Evolutionary conservation across 2,113 vertebrate species (phyloP).

Genomic region (Pogona vitticeps): DNA sequence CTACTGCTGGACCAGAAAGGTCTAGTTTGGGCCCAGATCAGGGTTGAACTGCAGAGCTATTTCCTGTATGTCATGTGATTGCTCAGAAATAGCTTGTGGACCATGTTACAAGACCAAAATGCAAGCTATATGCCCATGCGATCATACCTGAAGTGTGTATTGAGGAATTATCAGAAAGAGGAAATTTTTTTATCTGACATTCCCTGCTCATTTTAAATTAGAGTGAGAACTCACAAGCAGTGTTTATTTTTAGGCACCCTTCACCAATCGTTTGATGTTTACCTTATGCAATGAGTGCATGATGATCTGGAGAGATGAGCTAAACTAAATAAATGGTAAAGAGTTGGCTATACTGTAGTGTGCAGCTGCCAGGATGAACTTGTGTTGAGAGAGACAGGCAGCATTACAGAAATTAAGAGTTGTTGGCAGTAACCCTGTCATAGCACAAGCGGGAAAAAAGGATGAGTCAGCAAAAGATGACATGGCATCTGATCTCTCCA

Average conservation of each 20-base stretch:
- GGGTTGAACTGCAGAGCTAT: too few species aligned
- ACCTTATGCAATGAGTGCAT: neutral
- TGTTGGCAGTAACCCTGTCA: neutral
- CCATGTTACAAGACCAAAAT: too few species aligned
- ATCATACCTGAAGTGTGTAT: neutral
- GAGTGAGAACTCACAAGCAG: neutral
- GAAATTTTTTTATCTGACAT: neutral
- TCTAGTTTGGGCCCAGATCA: too few species aligned
- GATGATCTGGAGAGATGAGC: neutral
- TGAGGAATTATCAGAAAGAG: neutral
- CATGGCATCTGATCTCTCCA: neutral
- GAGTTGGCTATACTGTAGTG: neutral
- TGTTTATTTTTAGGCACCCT: neutral
- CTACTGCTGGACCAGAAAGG: too few species aligned
- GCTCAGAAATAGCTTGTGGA: too few species aligned
- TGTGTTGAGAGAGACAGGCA: neutral
- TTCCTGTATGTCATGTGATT: too few species aligned
- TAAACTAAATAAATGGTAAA: neutral
- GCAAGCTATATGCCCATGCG: neutral
- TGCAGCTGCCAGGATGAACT: neutral
- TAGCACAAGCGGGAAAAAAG: neutral
- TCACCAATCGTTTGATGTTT: neutral
- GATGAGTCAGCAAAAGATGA: conserved; percentile 17
- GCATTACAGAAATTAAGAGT: conserved; percentile 1
- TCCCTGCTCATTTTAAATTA: neutral